phyloP scores from a whole-genome alignment of 2,797 vertebrate species.

The Cheirogaleus major region DNA sequence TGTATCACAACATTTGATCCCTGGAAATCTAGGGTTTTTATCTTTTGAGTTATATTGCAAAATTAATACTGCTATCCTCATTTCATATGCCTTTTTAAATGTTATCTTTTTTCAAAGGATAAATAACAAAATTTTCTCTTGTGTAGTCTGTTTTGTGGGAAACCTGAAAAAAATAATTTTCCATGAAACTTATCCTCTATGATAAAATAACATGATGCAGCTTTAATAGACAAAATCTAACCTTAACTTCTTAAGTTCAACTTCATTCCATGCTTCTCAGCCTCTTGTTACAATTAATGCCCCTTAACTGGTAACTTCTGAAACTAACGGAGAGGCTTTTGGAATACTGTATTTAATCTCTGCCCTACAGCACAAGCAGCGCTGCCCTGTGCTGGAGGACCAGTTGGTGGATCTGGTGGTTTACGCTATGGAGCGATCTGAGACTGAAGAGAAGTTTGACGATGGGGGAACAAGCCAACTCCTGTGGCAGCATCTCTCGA shows the following conservation, averaged over 20 bases:
- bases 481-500: slow-evolving; percentile 99
- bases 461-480: slow-evolving; percentile 98
- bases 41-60: slow-evolving; percentile 40
- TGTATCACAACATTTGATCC: slow-evolving; percentile 9
- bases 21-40: slow-evolving; percentile 41
- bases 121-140: neutral
- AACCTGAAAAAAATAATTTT: neutral
- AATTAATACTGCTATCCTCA: neutral
- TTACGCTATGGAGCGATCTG: slow-evolving; percentile 99
- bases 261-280: slow-evolving; percentile 89
- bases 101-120: neutral
- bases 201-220: slow-evolving; percentile 86
- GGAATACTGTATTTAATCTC: slow-evolving; percentile 89
- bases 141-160: neutral
- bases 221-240: slow-evolving; percentile 88
- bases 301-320: slow-evolving; percentile 72
- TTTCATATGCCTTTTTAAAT: slow-evolving; percentile 24
- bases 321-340: slow-evolving; percentile 83
- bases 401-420: slow-evolving; percentile 99
- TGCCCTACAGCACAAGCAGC: slow-evolving; percentile 96
- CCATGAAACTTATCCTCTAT: slow-evolving; percentile 10
- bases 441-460: slow-evolving; percentile 98
- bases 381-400: slow-evolving; percentile 98
- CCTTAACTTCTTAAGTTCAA: slow-evolving; percentile 85
- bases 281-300: slow-evolving; percentile 81